phyloP scores from a whole-genome alignment of 2,797 vertebrate genomes.

The Enteromius radiatus region DNA sequence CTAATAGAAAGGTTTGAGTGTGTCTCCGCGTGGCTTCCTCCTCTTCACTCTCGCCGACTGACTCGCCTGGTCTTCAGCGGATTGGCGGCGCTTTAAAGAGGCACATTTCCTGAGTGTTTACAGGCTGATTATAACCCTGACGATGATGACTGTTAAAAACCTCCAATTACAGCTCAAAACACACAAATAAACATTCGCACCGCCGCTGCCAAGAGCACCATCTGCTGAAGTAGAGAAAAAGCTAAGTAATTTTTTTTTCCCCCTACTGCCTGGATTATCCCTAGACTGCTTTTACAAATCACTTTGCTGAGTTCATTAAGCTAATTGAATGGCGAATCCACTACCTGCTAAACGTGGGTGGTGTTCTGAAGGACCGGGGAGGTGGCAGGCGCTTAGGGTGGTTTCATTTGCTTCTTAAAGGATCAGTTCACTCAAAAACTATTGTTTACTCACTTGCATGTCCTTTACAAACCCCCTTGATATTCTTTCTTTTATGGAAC shows the following conservation, averaged over 20 bases:
- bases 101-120: constrained; percentile 79
- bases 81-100: constrained; percentile 69
- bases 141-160: constrained; percentile 85
- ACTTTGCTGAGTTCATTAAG: constrained; percentile 83
- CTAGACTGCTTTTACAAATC: constrained; percentile 86
- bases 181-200: constrained; percentile 92
- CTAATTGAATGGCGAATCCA: constrained; percentile 83
- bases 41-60: constrained; percentile 48
- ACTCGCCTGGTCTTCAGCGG: constrained; percentile 61
- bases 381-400: constrained; percentile 55
- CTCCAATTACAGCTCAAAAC: constrained; percentile 88
- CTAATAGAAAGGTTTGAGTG: constrained; percentile 73
- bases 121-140: constrained; percentile 85
- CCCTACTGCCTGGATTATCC: constrained; percentile 78
- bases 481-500: background rate
- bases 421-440: constrained; percentile 57
- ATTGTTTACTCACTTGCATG: background rate
- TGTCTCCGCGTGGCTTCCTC: constrained; percentile 45
- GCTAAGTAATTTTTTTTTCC: constrained; percentile 81
- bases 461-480: background rate
- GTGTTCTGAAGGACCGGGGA: constrained; percentile 55
- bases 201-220: constrained; percentile 91
- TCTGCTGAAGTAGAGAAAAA: constrained; percentile 83
- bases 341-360: constrained; percentile 80
- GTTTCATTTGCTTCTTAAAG: constrained; percentile 70